Evolutionary conservation across 2,888 invertebrate genomes (phyloP), one percentile per base, ranked within the genome.

Genomic region (Alcis repandata): DNA sequence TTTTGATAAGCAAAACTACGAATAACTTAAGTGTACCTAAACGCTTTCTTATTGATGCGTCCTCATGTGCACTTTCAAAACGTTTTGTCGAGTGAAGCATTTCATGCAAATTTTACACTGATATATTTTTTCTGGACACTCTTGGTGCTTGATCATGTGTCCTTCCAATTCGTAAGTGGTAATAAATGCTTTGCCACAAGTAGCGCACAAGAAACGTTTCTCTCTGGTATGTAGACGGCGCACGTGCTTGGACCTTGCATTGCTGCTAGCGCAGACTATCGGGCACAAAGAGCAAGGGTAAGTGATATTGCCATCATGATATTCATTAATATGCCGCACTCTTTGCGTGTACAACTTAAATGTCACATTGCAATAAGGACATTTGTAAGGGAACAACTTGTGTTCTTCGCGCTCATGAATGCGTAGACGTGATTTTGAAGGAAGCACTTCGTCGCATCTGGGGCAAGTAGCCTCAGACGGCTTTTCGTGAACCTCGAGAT

Each of bases 201-300:
- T 19, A 0, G 51, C 17, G 19, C 51, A 51, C 17, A 36, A 10
- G 17, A 19, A 36, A 13, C 27, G 48, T 48, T n/a, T 51, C 11
- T 51, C 51, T 4, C 1, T 33, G 2, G 0, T 15, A 7, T 36
- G 51, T 15, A n/a, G 9, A 1, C 41, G 41, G 88, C 38, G 41
- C 41, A 54, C 83, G 80, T 10, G 71, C 22, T 1, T 73, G 66
- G 61, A 90, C 27, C 54, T 20, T 1, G 27, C 15, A 9, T n/a
- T 41, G 17, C 20, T 15, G 6, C 10, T 22, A 1, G 41, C 10
- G 9, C 20, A 54, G n/a, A 41, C 32, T 8, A 27, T 17, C 4
- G 54, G 11, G n/a, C 54, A 54, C 15, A 41, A 1, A 27, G 17
- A 17, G 27, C 54, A 54, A 41, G 54, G 54, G 17, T 54, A 54